Evolutionary conservation across 30 jellyfish, hydroid and myxozoan genomes (phyloP).

Genomic region (Nemopilema nomurai): DNA sequence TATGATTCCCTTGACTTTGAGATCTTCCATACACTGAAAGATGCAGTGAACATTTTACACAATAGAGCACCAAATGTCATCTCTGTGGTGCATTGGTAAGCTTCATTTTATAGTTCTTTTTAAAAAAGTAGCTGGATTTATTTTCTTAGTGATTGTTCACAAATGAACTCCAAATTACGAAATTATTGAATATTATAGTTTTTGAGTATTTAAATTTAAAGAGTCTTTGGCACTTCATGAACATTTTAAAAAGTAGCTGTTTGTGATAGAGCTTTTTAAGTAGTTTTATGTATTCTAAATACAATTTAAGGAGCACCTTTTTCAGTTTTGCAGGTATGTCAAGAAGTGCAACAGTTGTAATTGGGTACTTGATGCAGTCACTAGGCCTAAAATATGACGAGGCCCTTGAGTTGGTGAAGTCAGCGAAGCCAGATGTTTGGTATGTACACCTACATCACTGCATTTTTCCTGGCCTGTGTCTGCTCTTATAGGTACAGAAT

Average conservation of each 20-base stretch:
- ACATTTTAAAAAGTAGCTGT: too few species aligned
- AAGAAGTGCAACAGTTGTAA: constrained; percentile 61
- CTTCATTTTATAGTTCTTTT: not conserved
- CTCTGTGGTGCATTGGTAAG: constrained; percentile 17
- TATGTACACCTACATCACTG: not conserved
- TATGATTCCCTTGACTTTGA: constrained; percentile 20
- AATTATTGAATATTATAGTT: too few species aligned
- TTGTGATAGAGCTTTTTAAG: too few species aligned
- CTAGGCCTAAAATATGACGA: constrained; percentile 24
- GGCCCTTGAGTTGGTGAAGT: constrained; percentile 37
- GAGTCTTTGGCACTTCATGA: too few species aligned
- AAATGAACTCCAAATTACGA: too few species aligned
- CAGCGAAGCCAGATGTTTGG: constrained; percentile 35
- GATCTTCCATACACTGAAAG: not conserved
- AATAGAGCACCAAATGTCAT: not conserved
- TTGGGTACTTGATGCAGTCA: constrained; percentile 49
- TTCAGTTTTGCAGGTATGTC: constrained; percentile 74
- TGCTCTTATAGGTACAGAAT: not conserved
- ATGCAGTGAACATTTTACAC: not conserved
- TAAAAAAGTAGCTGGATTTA: too few species aligned
- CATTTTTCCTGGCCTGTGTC: not conserved
- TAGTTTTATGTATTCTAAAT: too few species aligned
- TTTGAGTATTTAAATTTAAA: too few species aligned
- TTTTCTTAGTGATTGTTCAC: too few species aligned
- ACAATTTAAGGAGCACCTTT: too few species aligned